phyloP scores from a whole-genome alignment of 92 coral and sea anemone genomes.

The Blastomussa wellsi region DNA sequence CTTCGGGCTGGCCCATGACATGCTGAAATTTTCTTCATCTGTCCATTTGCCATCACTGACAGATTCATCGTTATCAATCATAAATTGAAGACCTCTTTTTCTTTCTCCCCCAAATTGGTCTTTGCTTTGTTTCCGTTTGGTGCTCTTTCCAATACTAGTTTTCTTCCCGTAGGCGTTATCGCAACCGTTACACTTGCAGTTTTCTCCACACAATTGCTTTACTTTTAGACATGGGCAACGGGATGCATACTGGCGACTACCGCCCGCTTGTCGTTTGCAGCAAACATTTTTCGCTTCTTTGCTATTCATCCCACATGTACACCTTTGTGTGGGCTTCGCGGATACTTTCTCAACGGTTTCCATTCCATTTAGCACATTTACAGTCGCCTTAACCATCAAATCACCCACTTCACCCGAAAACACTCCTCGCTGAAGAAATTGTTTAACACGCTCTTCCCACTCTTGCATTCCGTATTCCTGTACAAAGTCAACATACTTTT shows the following conservation, averaged over 20 bases:
- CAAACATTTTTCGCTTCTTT: constrained; percentile 38
- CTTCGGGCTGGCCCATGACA: constrained; percentile 33
- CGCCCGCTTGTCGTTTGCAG: constrained; percentile 21
- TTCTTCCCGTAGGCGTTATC: constrained; percentile 45
- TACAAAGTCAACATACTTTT: constrained; percentile 33
- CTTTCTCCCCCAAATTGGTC: constrained; percentile 50
- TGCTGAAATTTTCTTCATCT: constrained; percentile 55
- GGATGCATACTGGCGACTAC: constrained; percentile 47
- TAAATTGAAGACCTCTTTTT: constrained; percentile 34
- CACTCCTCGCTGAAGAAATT: constrained; percentile 42
- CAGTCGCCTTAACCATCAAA: constrained; percentile 50
- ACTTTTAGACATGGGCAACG: constrained; percentile 62
- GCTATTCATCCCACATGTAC: constrained; percentile 61
- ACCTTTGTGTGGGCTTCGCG: constrained; percentile 14
- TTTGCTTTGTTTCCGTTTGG: constrained; percentile 31
- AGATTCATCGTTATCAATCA: constrained; percentile 41
- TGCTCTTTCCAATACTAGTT: neutral
- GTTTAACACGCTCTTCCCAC: constrained; percentile 38
- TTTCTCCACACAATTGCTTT: constrained; percentile 28
- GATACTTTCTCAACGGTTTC: constrained; percentile 10
- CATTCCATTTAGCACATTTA: constrained; percentile 41
- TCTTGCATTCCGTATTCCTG: constrained; percentile 18
- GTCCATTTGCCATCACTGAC: constrained; percentile 50
- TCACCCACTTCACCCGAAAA: constrained; percentile 58
- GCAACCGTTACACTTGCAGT: constrained; percentile 59